Evolutionary conservation across 2,113 vertebrate genomes (phyloP), one percentile per base, ranked within the genome.

Genomic region (Paramisgurnus dabryanus): DNA sequence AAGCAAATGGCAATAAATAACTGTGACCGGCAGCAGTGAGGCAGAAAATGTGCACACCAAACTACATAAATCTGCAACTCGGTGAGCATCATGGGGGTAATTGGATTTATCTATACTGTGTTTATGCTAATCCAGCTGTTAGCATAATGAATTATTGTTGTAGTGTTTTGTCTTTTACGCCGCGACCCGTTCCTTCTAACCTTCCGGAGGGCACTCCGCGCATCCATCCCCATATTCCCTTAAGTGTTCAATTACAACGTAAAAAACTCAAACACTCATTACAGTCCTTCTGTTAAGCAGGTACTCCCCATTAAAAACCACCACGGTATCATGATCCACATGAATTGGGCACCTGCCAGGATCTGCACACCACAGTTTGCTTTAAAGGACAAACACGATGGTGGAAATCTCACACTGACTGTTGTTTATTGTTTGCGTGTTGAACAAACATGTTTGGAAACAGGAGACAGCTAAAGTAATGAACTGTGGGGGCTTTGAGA

Each of bases 401-500:
- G 17, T 53, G 75, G 10, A 3, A 15, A 22, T 66, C 47, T 50
- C 45, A 22, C 63, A 77, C 7, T 75, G 43, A 64, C 58, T 55
- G 47, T 55, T 65, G 75, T 77, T 77, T 67, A 66, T 77, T 53
- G 63, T 77, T 45, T 53, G 63, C 18, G 43, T 12, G 34, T 77
- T 77, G 75, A 77, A 41, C 27, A 66, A 77, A 87, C 80, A 83
- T 9, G 5, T 5, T 49, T 70, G 78, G 86, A 86, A 80, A 71
- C 58, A 43, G 45, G 78, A 80, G 78, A 84, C 87, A 40, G 84
- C 82, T 83, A n/a, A 41, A 40, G 15, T 70, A 72, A 76, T 18
- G 84, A 71, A 60, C 40, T 72, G 71, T 80, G 83, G 80, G 64
- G 65, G 79, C 78, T 82, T 79, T 65, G 34, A 67, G n/a, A 80